These are phyloP conservation scores for Halcyon leucocephala DNA, from an alignment of 2,797 vertebrate genomes.

Conservation along the genomic window DNA sequence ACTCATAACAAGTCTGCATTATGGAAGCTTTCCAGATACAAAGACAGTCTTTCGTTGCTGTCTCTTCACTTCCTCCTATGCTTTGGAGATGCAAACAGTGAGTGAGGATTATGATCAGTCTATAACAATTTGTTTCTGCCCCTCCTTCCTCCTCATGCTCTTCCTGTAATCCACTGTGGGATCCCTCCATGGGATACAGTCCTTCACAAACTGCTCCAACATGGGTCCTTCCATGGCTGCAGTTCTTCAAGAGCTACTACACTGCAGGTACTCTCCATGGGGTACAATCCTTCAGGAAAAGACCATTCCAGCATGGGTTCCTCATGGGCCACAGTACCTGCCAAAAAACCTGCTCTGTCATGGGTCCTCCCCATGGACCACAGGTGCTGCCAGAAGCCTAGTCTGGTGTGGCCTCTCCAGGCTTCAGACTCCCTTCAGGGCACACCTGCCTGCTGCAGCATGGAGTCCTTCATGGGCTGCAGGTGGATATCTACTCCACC, in stretches of 20 bases:
- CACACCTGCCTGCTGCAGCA: not conserved
- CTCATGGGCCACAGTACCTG: not conserved
- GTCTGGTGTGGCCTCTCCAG: not conserved
- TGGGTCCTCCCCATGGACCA: not conserved
- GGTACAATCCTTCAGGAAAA: not conserved
- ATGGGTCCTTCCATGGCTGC: not conserved
- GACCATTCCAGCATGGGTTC: not conserved
- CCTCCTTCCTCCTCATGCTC: not conserved
- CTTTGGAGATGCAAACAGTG: rapidly evolving
- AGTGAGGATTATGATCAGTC: not conserved
- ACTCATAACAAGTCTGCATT: not conserved
- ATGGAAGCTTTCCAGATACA: not conserved
- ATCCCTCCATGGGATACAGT: not conserved
- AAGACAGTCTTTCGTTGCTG: not conserved
- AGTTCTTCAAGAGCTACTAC: not conserved
- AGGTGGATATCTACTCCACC: not conserved
- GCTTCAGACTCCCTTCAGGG: not conserved
- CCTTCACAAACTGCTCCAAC: not conserved
- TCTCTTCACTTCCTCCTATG: not conserved
- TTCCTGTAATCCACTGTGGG: not conserved
- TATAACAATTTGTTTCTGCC: not conserved
- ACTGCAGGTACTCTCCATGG: rapidly evolving
- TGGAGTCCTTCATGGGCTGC: not conserved
- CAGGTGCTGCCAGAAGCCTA: not conserved
- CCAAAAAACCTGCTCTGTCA: not conserved